Percentiles rank a stretch among this genome's conserved stretches.
Evolutionary conservation across 37 sponge, comb jelly and placozoan genomes (phyloP).

Genomic region (Halichondria panicea): DNA sequence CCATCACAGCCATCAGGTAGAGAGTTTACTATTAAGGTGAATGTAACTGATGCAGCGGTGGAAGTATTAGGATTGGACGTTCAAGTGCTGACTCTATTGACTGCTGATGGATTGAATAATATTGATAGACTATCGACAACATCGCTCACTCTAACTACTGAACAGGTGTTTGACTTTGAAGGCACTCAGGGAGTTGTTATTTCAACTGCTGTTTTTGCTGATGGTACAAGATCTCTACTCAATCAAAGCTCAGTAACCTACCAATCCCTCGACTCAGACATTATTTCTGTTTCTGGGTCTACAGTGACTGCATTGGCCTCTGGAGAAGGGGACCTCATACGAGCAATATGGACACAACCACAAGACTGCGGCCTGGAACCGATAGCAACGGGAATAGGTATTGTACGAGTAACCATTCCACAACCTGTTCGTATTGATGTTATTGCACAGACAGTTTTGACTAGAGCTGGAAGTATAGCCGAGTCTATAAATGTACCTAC

Average conservation of each 20-base stretch:
- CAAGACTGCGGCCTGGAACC: neutral
- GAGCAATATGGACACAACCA: slow-evolving; percentile 37
- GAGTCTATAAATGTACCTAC: slow-evolving; percentile 24
- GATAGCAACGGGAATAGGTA: slow-evolving; percentile 17
- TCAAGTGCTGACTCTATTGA: slow-evolving; percentile 28
- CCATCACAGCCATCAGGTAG: neutral
- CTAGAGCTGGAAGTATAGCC: slow-evolving; percentile 22
- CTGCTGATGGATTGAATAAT: neutral
- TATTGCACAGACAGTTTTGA: neutral
- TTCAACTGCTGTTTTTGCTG: slow-evolving; percentile 67
- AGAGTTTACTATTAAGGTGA: slow-evolving; percentile 1
- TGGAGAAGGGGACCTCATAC: slow-evolving; percentile 43
- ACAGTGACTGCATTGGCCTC: slow-evolving; percentile 5
- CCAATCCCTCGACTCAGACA: slow-evolving; percentile 25
- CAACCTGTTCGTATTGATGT: slow-evolving; percentile 20
- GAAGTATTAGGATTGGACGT: slow-evolving; percentile 49
- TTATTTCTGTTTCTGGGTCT: slow-evolving; percentile 27
- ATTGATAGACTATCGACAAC: neutral
- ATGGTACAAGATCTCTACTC: slow-evolving; percentile 45
- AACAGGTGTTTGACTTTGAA: slow-evolving; percentile 58
- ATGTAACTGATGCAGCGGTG: slow-evolving; percentile 20
- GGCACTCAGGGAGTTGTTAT: slow-evolving; percentile 31
- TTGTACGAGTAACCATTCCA: slow-evolving; percentile 17
- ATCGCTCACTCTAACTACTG: neutral
- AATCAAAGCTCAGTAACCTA: slow-evolving; percentile 5